phyloP scores from a whole-genome alignment of 1,140 invertebrate genomes.

The Orchesella cincta region DNA sequence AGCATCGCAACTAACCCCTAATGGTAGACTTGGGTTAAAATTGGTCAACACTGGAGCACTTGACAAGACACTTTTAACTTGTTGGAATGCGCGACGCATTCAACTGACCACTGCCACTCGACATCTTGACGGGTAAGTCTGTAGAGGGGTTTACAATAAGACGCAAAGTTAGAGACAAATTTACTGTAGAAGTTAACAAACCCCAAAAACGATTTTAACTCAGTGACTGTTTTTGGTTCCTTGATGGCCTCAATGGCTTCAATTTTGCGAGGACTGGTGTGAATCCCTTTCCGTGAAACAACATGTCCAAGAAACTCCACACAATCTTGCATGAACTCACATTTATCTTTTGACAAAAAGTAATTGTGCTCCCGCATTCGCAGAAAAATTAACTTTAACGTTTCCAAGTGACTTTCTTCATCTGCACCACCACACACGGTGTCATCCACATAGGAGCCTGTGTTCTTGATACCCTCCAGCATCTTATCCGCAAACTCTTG shows the following conservation, averaged over 20 bases:
- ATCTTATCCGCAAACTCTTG: constrained; percentile 44
- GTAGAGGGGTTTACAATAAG: constrained; percentile 47
- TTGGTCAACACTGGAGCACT: constrained; percentile 1
- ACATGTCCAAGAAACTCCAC: constrained; percentile 56
- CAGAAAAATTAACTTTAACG: constrained; percentile 49
- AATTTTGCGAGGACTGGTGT: constrained; percentile 54
- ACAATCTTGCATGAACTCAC: constrained; percentile 51
- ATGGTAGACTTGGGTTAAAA: background rate
- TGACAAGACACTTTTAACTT: constrained; percentile 19
- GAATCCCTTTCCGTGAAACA: constrained; percentile 54
- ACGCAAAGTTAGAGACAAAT: constrained; percentile 53
- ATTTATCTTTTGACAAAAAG: constrained; percentile 52
- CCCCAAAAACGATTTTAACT: constrained; percentile 53
- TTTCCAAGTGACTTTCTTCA: constrained; percentile 42
- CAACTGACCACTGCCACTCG: background rate
- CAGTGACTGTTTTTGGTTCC: constrained; percentile 43
- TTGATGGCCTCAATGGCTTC: constrained; percentile 52
- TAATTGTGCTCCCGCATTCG: constrained; percentile 27
- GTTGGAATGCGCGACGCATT: background rate
- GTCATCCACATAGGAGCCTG: constrained; percentile 52
- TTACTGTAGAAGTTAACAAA: constrained; percentile 53
- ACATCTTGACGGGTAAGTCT: constrained; percentile 38
- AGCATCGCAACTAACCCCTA: constrained; percentile 44
- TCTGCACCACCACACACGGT: constrained; percentile 48
- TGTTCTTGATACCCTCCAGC: constrained; percentile 46